Conservation (phyloP, 2,888 invertebrate genomes). For the Galeruca laticollis region DNA sequence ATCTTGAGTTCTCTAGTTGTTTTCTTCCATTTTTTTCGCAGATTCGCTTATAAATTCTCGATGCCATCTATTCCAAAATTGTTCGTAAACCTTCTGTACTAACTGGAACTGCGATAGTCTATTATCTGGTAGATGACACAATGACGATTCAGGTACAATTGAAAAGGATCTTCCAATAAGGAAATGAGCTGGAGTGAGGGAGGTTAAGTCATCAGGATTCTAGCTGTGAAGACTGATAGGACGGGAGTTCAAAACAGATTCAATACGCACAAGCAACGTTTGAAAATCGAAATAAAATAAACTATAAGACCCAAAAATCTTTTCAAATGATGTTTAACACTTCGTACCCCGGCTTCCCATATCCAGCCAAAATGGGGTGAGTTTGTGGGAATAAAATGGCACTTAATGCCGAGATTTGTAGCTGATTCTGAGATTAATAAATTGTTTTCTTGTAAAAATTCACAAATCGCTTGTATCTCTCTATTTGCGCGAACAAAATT, state of each 20-base stretch:
- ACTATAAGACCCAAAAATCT: slow-evolving; percentile 51
- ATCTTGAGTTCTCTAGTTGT: slow-evolving; percentile 19
- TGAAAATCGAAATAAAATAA: slow-evolving; percentile 18
- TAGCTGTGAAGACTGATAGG: slow-evolving; percentile 45
- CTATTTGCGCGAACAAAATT: slow-evolving; percentile 40
- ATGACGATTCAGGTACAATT: slow-evolving; percentile 42
- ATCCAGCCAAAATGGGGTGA: slow-evolving; percentile 43
- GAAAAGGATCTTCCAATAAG: slow-evolving; percentile 46
- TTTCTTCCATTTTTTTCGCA: slow-evolving; percentile 40
- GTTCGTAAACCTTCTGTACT: not conserved
- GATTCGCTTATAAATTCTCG: slow-evolving; percentile 49
- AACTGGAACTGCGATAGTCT: slow-evolving; percentile 47
- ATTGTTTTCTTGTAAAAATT: slow-evolving; percentile 18
- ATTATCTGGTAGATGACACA: slow-evolving; percentile 36
- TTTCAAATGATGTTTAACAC: slow-evolving; percentile 51
- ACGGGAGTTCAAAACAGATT: slow-evolving; percentile 54
- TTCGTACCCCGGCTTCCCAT: slow-evolving; percentile 48
- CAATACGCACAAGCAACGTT: slow-evolving; percentile 46
- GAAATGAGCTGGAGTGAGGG: slow-evolving; percentile 53
- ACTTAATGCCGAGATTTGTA: slow-evolving; percentile 13
- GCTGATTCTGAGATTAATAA: not conserved
- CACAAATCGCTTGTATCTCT: slow-evolving; percentile 6
- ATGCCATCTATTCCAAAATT: slow-evolving; percentile 36
- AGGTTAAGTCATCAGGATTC: slow-evolving; percentile 48
- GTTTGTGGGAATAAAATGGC: slow-evolving; percentile 30